phyloP scores from a whole-genome alignment of 2,888 invertebrate genomes.

The Griposia aprilina region DNA sequence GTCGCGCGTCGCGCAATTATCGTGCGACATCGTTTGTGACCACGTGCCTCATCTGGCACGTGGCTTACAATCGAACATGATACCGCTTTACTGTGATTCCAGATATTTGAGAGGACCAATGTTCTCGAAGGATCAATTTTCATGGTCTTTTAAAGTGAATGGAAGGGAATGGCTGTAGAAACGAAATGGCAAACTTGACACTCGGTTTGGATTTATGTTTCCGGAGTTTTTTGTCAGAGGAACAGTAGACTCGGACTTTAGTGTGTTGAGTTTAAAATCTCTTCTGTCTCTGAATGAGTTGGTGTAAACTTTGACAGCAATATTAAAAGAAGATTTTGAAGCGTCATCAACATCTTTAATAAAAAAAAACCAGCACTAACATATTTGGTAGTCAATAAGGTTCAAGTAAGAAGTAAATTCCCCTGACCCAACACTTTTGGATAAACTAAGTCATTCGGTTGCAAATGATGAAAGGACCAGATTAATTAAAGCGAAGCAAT shows the following conservation, averaged over 20 bases:
- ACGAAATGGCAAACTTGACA: neutral
- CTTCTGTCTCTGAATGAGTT: neutral
- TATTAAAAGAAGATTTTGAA: neutral
- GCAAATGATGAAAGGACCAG: neutral
- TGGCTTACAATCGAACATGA: conserved; percentile 27
- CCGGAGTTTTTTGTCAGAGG: too few species aligned
- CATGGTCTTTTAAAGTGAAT: neutral
- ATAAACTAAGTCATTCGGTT: neutral
- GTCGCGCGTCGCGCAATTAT: conserved; percentile 48
- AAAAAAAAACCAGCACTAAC: neutral
- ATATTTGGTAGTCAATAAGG: neutral
- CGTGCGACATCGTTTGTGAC: conserved; percentile 28
- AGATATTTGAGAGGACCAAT: neutral
- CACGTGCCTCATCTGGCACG: conserved; percentile 37
- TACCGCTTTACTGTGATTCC: neutral
- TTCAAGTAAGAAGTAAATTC: neutral
- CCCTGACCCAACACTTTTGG: neutral
- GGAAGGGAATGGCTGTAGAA: too few species aligned
- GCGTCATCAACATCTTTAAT: neutral
- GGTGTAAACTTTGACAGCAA: neutral
- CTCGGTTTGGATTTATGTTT: too few species aligned
- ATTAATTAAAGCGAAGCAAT: neutral
- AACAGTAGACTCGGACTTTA: neutral
- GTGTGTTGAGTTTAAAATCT: neutral
- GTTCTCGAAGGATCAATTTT: conserved; percentile 4